These are phyloP conservation scores for Tinea pellionella DNA, from an alignment of 2,888 invertebrate species.

Conservation along the genomic window DNA sequence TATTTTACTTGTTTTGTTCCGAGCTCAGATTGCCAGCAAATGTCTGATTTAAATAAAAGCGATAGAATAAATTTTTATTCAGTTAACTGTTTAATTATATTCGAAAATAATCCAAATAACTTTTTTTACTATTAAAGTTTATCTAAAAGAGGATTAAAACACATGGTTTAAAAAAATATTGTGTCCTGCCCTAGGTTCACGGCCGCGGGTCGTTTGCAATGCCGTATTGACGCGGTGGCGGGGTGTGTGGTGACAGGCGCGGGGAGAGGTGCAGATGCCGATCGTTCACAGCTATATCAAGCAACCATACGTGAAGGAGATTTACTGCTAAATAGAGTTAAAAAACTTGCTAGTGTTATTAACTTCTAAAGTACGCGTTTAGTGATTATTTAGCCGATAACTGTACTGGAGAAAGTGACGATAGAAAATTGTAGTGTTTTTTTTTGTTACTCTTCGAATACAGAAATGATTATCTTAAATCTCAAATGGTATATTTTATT, in stretches of 20 bases:
- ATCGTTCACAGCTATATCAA: slow-evolving; percentile 83
- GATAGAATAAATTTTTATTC: too few relatives aligned
- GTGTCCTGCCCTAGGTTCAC: too few relatives aligned
- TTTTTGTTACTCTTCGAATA: too few relatives aligned
- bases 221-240: slow-evolving; percentile 97
- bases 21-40: too few relatives aligned
- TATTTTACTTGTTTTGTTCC: too few relatives aligned
- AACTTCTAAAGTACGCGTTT: slow-evolving; percentile 80
- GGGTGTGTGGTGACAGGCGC: slow-evolving; percentile 92
- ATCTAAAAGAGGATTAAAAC: too few relatives aligned
- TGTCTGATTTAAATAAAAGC: too few relatives aligned
- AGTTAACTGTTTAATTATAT: too few relatives aligned
- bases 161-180: too few relatives aligned
- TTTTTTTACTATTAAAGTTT: too few relatives aligned
- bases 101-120: too few relatives aligned
- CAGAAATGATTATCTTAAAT: neutral
- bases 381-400: neutral
- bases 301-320: slow-evolving; percentile 99
- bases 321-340: slow-evolving; percentile 95
- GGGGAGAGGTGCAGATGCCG: slow-evolving; percentile 62
- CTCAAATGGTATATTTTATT: neutral
- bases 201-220: slow-evolving; percentile 95
- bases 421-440: too few relatives aligned
- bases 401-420: neutral
- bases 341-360: slow-evolving; percentile 98